Percentiles rank a stretch among this genome's conserved stretches.
phyloP scores from a whole-genome alignment of 2,113 vertebrate species.

The Rhodinocichla rosea region DNA sequence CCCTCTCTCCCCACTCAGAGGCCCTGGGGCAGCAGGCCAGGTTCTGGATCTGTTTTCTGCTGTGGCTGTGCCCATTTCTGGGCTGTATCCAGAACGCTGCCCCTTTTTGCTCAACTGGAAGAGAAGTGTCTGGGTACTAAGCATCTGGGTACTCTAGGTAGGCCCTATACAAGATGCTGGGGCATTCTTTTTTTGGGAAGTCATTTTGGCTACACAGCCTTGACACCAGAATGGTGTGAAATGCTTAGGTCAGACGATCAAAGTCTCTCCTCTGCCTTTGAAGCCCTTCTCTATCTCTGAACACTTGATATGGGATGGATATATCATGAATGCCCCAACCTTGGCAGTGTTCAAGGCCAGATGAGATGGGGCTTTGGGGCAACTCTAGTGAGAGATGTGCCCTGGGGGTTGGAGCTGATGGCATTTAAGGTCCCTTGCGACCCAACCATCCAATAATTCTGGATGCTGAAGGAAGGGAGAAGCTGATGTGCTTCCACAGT shows the following conservation, averaged over 20 bases:
- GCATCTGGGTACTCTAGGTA: background rate
- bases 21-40: background rate
- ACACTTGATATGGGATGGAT: background rate
- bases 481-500: background rate
- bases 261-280: background rate
- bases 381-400: background rate
- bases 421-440: background rate
- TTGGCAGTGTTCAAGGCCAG: background rate
- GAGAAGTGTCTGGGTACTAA: background rate
- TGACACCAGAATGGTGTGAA: background rate
- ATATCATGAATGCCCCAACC: background rate
- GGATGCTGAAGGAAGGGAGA: background rate
- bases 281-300: background rate
- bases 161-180: background rate
- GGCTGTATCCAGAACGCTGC: background rate
- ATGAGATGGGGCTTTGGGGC: background rate
- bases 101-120: background rate
- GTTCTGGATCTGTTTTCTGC: background rate
- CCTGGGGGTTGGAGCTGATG: background rate
- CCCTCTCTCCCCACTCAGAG: background rate
- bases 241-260: background rate
- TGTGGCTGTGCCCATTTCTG: background rate
- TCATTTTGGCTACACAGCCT: background rate
- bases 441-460: background rate
- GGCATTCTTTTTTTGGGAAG: background rate